Evolutionary conservation across 2,888 invertebrate species (phyloP), one percentile per base, ranked within the genome.

Genomic region (Odontocerum albicorne): DNA sequence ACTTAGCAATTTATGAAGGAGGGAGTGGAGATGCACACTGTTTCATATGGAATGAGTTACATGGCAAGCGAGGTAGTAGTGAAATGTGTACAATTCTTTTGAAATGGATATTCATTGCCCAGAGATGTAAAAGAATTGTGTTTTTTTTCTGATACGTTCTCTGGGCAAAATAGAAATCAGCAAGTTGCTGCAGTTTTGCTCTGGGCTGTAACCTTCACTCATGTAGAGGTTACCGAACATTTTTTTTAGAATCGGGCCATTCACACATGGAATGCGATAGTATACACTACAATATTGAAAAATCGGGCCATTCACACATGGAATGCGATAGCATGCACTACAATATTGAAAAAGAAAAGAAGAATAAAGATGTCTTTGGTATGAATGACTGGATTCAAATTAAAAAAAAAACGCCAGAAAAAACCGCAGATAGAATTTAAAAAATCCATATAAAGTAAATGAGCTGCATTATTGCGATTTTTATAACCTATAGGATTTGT

Each of bases 171-270:
- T 17, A 13, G 45, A 3, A 45, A 45, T 19, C 22, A 15, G 7
- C 32, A 36, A 19, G 27, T 47, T 22, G 16, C 35, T 3, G 36
- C 46, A 13, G 6, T n/a, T 17, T 22, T 46, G 4, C 32, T 47
- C 15, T 16, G 17, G 4, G 16, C 32, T 6, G 32, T 45, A 33
- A 45, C 15, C 4, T n/a, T 38, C 17, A 38, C 13, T 6, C 3
- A 6, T 15, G 17, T 38, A 16, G 45, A 33, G 8, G 4, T 31
- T 6, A n/a, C n/a, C n/a, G n/a, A n/a, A n/a, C n/a, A n/a, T n/a
- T n/a, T n/a, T n/a, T n/a, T n/a, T n/a, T 49, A 35, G 49, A 49
- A 17, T 49, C 39, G 4, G 49, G 49, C 12, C 49, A 49, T 21
- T 49, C 49, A 2, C 19, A 49, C 2, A 49, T 49, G 49, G 49